Conservation (phyloP, 2,888 invertebrate species). For the Coronaproctus castanopsis region DNA sequence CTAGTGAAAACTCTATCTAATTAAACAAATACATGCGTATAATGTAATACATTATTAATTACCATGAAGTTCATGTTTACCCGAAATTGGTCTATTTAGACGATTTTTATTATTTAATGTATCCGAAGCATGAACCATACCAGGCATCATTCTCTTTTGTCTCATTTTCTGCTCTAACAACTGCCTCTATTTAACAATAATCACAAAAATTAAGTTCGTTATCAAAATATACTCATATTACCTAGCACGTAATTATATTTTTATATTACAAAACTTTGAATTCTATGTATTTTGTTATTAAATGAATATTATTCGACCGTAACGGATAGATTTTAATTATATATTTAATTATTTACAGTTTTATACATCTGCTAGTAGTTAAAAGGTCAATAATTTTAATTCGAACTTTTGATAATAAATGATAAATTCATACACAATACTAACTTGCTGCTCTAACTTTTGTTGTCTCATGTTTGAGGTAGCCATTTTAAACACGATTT, state of each 20-base stretch:
- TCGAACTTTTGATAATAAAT: background rate
- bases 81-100: conserved; percentile 17
- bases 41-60: too few species aligned
- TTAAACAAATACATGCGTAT: too few species aligned
- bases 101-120: conserved; percentile 17
- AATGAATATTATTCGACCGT: too few species aligned
- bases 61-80: conserved; percentile 43
- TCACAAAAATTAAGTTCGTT: background rate
- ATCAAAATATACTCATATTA: background rate
- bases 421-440: background rate
- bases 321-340: too few species aligned
- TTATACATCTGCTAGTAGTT: too few species aligned
- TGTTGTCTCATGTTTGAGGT: conserved; percentile 8
- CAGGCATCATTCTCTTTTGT: conserved; percentile 62
- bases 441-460: conserved; percentile 12
- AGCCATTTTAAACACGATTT: conserved; percentile 1
- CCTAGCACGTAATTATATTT: background rate
- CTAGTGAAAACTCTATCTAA: too few species aligned
- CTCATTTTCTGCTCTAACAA: conserved; percentile 74
- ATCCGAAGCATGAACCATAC: conserved; percentile 74
- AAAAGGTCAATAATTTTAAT: too few species aligned
- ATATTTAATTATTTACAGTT: too few species aligned
- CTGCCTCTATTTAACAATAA: conserved; percentile 42
- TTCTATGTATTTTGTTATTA: background rate
- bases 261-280: background rate